Conservation (phyloP, 2,797 vertebrate genomes). For the Luscinia luscinia region DNA sequence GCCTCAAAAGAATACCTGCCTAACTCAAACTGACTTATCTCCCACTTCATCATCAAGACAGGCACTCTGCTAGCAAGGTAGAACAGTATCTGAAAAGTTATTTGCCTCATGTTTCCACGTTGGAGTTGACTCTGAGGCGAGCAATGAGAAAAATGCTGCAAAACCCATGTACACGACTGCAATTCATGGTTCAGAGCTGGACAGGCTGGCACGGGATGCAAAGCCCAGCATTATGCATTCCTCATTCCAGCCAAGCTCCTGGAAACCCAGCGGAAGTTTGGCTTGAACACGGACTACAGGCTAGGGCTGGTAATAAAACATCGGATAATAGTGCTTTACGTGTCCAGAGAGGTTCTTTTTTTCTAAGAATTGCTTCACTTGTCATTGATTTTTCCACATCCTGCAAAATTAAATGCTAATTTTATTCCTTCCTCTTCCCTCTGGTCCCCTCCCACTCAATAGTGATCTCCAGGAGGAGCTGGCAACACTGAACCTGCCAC, state of each 20-base stretch:
- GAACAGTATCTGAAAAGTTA: background rate
- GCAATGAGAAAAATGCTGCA: background rate
- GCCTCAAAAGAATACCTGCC: background rate
- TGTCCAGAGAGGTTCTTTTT: constrained; percentile 22
- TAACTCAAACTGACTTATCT: background rate
- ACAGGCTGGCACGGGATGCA: constrained; percentile 11
- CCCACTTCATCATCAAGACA: background rate
- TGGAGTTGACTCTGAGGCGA: background rate
- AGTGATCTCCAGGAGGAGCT: background rate
- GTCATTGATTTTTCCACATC: constrained; percentile 14
- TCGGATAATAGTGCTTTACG: constrained; percentile 1
- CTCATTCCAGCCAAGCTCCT: constrained; percentile 46
- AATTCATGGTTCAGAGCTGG: background rate
- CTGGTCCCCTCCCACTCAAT: background rate
- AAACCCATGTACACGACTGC: background rate
- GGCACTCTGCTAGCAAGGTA: background rate
- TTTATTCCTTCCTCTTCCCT: constrained; percentile 5
- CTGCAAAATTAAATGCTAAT: constrained; percentile 39
- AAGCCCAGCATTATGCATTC: constrained; percentile 31
- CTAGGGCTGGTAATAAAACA: constrained; percentile 23
- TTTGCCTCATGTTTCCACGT: background rate
- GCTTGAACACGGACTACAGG: constrained; percentile 1
- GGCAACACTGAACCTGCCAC: background rate
- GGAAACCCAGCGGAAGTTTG: constrained; percentile 38
- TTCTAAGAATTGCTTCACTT: constrained; percentile 15